Percentiles rank a stretch among this genome's conserved stretches.
These are phyloP conservation scores for Idaea straminata DNA, from an alignment of 2,888 invertebrate genomes.

Conservation along the genomic window DNA sequence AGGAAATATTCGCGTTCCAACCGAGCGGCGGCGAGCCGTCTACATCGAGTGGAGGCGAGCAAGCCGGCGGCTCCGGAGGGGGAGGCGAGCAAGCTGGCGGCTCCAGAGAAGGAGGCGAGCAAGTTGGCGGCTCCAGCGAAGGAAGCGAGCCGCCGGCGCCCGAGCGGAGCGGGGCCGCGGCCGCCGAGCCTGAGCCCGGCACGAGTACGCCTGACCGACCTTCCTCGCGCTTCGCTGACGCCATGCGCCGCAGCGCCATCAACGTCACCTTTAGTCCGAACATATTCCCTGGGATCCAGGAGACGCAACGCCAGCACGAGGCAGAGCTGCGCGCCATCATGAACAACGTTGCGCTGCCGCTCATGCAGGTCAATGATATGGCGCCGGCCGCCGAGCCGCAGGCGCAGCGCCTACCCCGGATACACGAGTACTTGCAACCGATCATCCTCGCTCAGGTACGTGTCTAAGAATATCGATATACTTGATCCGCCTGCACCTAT, in stretches of 20 bases:
- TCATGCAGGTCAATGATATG: conserved; percentile 83
- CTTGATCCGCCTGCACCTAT: background rate
- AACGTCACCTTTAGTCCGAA: conserved; percentile 10
- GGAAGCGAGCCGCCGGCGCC: background rate
- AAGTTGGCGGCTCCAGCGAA: too few relatives aligned
- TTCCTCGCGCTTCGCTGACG: conserved; percentile 28
- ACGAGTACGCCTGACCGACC: conserved; percentile 13
- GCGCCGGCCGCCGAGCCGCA: conserved; percentile 41
- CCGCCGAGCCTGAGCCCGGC: background rate
- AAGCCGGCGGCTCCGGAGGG: background rate
- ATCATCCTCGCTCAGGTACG: conserved; percentile 74
- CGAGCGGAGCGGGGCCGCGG: background rate
- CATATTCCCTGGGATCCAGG: conserved; percentile 8
- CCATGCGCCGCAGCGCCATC: conserved; percentile 21
- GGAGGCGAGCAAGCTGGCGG: background rate
- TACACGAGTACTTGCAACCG: conserved; percentile 71
- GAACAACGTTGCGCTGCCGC: conserved; percentile 67
- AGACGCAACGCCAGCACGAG: conserved; percentile 37
- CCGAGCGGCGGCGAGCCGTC: conserved; percentile 25
- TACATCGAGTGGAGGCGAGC: background rate
- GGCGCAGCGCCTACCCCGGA: conserved; percentile 56
- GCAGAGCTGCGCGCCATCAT: conserved; percentile 51
- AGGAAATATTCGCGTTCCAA: conserved; percentile 65
- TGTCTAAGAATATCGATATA: background rate
- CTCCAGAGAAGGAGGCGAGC: too few relatives aligned